phyloP scores from a whole-genome alignment of 2,888 invertebrate genomes.

The Pheosia gnoma region DNA sequence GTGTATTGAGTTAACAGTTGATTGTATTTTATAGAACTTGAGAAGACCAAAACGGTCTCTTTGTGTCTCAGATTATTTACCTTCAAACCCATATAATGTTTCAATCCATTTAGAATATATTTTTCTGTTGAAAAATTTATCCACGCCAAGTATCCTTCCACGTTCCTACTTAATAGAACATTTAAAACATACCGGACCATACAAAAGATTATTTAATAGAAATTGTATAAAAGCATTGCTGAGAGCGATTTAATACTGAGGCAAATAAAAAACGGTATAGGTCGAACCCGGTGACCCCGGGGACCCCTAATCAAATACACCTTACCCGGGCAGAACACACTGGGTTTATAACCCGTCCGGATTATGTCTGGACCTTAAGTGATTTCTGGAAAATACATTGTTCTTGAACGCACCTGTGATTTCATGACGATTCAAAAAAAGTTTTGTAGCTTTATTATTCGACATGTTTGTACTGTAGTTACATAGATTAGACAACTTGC shows the following conservation, averaged over 20 bases:
- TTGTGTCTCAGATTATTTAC: too few species aligned
- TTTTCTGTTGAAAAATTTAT: too few species aligned
- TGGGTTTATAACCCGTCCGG: conserved; percentile 59
- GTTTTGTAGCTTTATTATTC: neutral
- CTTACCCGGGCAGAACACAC: conserved; percentile 58
- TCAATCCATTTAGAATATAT: too few species aligned
- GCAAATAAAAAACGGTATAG: conserved; percentile 70
- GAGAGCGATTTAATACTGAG: conserved; percentile 70
- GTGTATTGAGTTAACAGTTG: neutral
- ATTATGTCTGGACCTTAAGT: conserved; percentile 61
- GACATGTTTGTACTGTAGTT: too few species aligned
- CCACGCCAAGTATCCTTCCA: too few species aligned
- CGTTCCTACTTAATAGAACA: too few species aligned
- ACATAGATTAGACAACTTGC: too few species aligned
- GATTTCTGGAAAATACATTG: conserved; percentile 51
- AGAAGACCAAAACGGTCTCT: too few species aligned
- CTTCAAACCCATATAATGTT: too few species aligned
- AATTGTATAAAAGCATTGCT: conserved; percentile 53
- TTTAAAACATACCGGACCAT: neutral
- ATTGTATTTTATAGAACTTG: neutral
- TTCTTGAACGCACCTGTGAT: conserved; percentile 39
- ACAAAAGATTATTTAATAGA: conserved; percentile 10
- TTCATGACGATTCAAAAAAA: neutral
- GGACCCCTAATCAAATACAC: conserved; percentile 77
- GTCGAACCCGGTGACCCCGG: conserved; percentile 50